Conservation (phyloP, 2,113 vertebrate genomes). For the Calidris pygmaea region DNA sequence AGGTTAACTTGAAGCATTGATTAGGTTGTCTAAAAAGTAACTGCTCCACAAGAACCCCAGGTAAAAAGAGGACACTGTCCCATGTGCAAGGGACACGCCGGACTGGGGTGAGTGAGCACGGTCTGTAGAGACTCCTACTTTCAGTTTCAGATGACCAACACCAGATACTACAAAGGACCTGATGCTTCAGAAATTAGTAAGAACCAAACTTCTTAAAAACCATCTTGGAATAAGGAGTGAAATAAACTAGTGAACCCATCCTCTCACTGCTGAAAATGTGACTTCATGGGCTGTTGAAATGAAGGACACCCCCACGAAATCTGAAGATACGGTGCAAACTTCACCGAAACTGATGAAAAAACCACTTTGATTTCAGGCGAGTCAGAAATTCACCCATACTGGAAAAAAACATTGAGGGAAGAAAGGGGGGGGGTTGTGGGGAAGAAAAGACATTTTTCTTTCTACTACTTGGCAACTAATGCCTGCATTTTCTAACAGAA, state of each 20-base stretch:
- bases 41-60: background rate
- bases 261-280: background rate
- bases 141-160: background rate
- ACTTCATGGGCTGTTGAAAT: background rate
- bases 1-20: background rate
- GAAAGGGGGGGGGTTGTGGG: fast-evolving
- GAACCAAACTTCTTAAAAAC: background rate
- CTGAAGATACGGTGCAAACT: background rate
- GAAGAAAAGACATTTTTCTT: background rate
- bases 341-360: background rate
- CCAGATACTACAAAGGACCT: background rate
- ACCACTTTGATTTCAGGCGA: background rate
- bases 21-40: background rate
- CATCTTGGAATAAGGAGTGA: background rate
- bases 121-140: background rate
- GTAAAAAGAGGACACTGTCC: background rate
- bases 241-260: background rate
- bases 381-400: background rate
- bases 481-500: background rate
- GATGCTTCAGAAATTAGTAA: background rate
- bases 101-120: background rate
- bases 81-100: background rate
- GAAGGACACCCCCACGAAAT: background rate
- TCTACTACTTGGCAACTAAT: background rate
- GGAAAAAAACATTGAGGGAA: background rate